These are phyloP conservation scores for Camelus dromedarius DNA, from an alignment of 2,113 vertebrate genomes.

Conservation along the genomic window DNA sequence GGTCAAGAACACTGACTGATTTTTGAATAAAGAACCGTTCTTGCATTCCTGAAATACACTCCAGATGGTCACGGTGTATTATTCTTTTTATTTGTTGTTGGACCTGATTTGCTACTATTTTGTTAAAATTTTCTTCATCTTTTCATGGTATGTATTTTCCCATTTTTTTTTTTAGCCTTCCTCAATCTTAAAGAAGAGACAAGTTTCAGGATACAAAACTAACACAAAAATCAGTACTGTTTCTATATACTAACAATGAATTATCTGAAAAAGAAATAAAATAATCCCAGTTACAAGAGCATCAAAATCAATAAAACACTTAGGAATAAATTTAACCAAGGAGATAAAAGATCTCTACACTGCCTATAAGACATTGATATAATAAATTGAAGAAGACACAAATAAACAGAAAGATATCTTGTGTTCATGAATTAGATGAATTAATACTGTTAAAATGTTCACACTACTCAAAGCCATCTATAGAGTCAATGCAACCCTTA, in stretches of 20 bases:
- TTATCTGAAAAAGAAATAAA: no score
- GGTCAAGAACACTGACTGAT: background rate
- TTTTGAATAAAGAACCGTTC: background rate
- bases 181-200: background rate
- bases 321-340: background rate
- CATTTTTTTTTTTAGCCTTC: background rate
- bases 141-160: background rate
- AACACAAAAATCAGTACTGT: background rate
- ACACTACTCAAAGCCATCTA: background rate
- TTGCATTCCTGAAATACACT: background rate
- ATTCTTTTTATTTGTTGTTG: background rate
- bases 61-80: background rate
- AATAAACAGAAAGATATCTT: background rate
- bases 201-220: background rate
- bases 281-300: no score
- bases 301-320: no score
- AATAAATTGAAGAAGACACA: background rate
- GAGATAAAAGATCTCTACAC: background rate
- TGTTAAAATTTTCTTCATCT: background rate
- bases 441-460: background rate
- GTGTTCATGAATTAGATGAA: background rate
- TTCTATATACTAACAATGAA: no score
- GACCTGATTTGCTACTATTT: background rate
- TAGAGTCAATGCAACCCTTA: background rate
- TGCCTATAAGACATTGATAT: background rate